A percentile compares a stretch with the other conserved stretches of the same genome.
Conservation (phyloP, 2,888 invertebrate species). For the Yponomeuta evonymella region DNA sequence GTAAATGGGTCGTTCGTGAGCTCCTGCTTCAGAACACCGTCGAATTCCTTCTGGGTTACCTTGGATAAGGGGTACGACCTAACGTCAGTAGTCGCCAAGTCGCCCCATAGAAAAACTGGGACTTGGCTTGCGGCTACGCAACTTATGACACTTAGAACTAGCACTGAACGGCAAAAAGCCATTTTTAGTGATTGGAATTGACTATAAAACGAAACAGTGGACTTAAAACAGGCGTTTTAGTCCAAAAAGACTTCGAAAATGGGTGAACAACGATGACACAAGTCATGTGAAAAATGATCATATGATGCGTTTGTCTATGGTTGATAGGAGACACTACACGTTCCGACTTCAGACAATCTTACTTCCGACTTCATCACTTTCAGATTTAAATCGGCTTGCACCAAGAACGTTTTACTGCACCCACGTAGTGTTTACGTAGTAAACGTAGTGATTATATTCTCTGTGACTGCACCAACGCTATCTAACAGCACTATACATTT, state of each 20-base stretch:
- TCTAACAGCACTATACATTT: too few relatives aligned
- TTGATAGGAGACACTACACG: slow-evolving; percentile 8
- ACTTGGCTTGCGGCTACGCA: slow-evolving; percentile 55
- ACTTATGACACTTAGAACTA: slow-evolving; percentile 56
- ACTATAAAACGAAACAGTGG: slow-evolving; percentile 50
- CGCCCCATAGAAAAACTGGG: slow-evolving; percentile 78
- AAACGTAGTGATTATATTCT: too few relatives aligned
- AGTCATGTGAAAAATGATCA: slow-evolving; percentile 74
- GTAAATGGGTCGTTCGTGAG: slow-evolving; percentile 53
- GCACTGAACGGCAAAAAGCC: slow-evolving; percentile 64
- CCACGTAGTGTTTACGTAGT: too few relatives aligned
- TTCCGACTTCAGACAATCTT: neutral
- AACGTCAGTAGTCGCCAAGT: slow-evolving; percentile 37
- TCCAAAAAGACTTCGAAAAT: slow-evolving; percentile 53
- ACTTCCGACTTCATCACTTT: neutral
- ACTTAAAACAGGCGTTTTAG: slow-evolving; percentile 51
- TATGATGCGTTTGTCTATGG: slow-evolving; percentile 64
- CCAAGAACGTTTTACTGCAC: neutral
- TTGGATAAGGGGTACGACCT: slow-evolving; percentile 49
- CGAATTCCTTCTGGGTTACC: slow-evolving; percentile 48
- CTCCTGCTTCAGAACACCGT: slow-evolving; percentile 46
- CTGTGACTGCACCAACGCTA: too few relatives aligned
- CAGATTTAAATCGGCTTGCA: neutral
- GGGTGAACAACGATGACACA: slow-evolving; percentile 56
- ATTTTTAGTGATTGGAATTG: slow-evolving; percentile 39